These are phyloP conservation scores for Brachynemurus nebulosus DNA, from an alignment of 2,888 invertebrate species.

Conservation along the genomic window DNA sequence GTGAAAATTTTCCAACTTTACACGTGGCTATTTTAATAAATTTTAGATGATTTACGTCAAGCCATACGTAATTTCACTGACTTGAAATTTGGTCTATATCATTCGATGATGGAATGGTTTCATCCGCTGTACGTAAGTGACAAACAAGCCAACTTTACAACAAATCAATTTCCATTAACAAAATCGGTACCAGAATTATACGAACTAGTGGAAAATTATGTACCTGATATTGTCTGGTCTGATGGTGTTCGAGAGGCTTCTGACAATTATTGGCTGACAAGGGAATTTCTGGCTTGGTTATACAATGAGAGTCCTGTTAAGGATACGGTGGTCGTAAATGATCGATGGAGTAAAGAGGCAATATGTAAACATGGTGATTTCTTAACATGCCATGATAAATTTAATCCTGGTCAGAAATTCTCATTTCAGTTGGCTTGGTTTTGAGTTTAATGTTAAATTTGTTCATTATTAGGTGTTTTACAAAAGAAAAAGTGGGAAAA, in stretches of 20 bases:
- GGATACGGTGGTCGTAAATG: slow-evolving; percentile 80
- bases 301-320: slow-evolving; percentile 86
- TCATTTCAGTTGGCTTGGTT: neutral
- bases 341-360: slow-evolving; percentile 77
- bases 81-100: slow-evolving; percentile 70
- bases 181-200: slow-evolving; percentile 72
- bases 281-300: slow-evolving; percentile 80
- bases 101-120: slow-evolving; percentile 80
- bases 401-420: slow-evolving; percentile 50
- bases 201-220: slow-evolving; percentile 54
- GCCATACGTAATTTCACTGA: slow-evolving; percentile 15
- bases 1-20: too few relatives aligned
- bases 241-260: slow-evolving; percentile 91
- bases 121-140: slow-evolving; percentile 68
- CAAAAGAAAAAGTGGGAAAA: slow-evolving; percentile 89
- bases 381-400: slow-evolving; percentile 73
- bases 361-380: slow-evolving; percentile 81
- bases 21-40: too few relatives aligned
- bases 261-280: slow-evolving; percentile 71
- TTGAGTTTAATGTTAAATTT: neutral
- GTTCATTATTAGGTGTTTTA: slow-evolving; percentile 32
- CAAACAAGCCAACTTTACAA: slow-evolving; percentile 45
- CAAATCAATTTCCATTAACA: slow-evolving; percentile 48
- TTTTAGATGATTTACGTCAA: neutral
- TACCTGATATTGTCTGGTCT: slow-evolving; percentile 76